Evolutionary conservation across 2,797 vertebrate species (phyloP), one percentile per base, ranked within the genome.

Genomic region (Eleutherodactylus coqui): DNA sequence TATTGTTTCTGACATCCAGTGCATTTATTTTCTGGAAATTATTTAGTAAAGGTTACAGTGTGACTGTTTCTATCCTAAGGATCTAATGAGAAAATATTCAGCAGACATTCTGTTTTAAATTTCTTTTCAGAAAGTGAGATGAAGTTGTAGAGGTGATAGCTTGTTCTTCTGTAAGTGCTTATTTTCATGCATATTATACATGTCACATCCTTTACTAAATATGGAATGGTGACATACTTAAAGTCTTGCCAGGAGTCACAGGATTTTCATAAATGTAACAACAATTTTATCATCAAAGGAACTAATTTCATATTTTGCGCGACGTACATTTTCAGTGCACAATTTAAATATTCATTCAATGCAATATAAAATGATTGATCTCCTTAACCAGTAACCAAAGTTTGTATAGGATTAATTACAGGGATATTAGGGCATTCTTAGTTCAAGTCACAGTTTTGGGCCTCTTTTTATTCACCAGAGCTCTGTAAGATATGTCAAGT

Each of bases 11-110:
- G 73, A 67, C 82, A 76, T 49, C 29, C 58, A 76, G 49, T 76
- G 62, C 19, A 84, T 47, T 38, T 84, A 60, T 76, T 67, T 45
- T 49, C 72, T 84, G 49, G 9, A 41, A 75, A 84, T 84, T 76
- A 34, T 76, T 84, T 84, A 76, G 29, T 6, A 77, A 49, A 34
- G 51, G 73, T 62, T 72, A 75, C 10, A 83, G 58, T 64, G 62
- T 72, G 67, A 82, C 27, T 49, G 29, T 84, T 64, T 9, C 13
- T 64, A 41, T 75, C 73, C 58, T 62, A 45, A 77, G 73, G 29
- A 36, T 47, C 58, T 36, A 43, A 84, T 43, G 51, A 38, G 24
- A 51, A 49, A 49, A 49, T 77, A 67, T 69, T 36, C 32, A 53
- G 41, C 21, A 51, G 5, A 47, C 21, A 38, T 24, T 81, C 32